These are phyloP conservation scores for Crotalus horridus DNA, from an alignment of 2,113 vertebrate species.

Conservation along the genomic window DNA sequence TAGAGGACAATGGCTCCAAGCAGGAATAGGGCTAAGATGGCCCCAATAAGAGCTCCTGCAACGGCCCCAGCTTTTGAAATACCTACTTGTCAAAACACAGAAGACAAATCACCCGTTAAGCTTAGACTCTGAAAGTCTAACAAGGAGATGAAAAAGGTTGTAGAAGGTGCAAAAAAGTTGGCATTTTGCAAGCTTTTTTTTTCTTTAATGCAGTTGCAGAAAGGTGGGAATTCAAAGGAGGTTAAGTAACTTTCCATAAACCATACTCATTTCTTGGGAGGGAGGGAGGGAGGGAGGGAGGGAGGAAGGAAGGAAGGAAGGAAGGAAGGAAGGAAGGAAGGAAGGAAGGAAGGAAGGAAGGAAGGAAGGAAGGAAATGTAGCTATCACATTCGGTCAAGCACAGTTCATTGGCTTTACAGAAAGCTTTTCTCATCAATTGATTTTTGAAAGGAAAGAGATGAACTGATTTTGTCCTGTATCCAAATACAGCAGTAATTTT, in stretches of 20 bases:
- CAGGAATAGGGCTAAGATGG: slow-evolving; percentile 61
- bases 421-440: not conserved
- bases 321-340: not conserved
- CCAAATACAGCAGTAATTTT: not conserved
- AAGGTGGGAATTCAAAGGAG: not conserved
- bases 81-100: slow-evolving; percentile 21
- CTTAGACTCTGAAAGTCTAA: not conserved
- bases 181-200: not conserved
- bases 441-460: not conserved
- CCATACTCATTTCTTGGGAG: not conserved
- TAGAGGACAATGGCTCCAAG: slow-evolving; percentile 48
- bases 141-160: not conserved
- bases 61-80: slow-evolving; percentile 50
- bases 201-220: not conserved
- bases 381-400: not conserved
- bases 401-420: not conserved
- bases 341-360: too few species aligned
- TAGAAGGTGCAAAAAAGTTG: not conserved
- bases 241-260: not conserved
- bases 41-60: slow-evolving; percentile 65
- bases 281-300: too few species aligned
- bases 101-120: not conserved
- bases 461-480: not conserved
- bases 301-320: too few species aligned
- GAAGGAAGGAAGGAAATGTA: not conserved